These are phyloP conservation scores for Eilema griseolum DNA, from an alignment of 2,888 invertebrate genomes.

Conservation along the genomic window DNA sequence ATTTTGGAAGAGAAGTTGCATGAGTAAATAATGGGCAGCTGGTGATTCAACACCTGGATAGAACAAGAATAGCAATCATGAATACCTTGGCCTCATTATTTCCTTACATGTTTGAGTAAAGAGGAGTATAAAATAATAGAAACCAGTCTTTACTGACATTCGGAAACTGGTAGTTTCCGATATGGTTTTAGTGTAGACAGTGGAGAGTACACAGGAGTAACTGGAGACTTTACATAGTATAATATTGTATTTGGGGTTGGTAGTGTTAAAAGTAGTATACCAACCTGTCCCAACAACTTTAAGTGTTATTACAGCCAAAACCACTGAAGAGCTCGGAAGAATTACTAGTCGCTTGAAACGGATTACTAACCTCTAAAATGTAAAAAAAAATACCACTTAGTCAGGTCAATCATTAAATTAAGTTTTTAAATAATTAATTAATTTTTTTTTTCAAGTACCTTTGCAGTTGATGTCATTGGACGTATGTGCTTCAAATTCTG, in stretches of 20 bases:
- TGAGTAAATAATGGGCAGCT: conserved; percentile 27
- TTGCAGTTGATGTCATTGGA: conserved; percentile 22
- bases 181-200: conserved; percentile 20
- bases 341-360: conserved; percentile 24
- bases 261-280: conserved; percentile 18
- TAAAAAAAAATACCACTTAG: conserved; percentile 21
- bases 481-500: conserved; percentile 27
- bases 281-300: conserved; percentile 13
- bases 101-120: conserved; percentile 10
- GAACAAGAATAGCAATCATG: conserved; percentile 20
- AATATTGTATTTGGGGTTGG: conserved; percentile 9
- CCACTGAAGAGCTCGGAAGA: conserved; percentile 18
- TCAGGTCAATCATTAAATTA: conserved; percentile 24
- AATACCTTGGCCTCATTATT: conserved; percentile 9
- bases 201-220: conserved; percentile 28
- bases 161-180: conserved; percentile 18
- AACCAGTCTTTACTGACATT: conserved; percentile 22
- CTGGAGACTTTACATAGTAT: conserved; percentile 24
- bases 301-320: conserved; percentile 23
- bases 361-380: conserved; percentile 22
- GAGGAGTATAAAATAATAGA: conserved; percentile 20
- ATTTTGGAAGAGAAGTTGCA: conserved; percentile 21
- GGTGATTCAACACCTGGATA: conserved; percentile 28
- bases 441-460: conserved; percentile 15
- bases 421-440: conserved; percentile 17